Base-by-base conservation (phyloP, 2,797 vertebrate genomes). In the Alca torda region DNA sequence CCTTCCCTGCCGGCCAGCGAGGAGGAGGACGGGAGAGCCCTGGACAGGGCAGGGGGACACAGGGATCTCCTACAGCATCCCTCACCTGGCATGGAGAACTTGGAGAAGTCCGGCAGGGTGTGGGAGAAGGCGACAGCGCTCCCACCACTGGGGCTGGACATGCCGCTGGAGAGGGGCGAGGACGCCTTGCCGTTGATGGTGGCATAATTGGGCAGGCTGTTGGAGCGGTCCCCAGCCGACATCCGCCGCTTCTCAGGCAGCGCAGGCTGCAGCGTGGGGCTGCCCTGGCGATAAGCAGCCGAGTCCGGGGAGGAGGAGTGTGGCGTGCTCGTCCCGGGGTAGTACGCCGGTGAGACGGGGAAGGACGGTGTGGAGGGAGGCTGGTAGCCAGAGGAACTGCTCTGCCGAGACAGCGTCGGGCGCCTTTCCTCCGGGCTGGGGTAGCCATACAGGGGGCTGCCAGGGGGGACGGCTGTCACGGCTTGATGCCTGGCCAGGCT, bases 31-130 rank as follows among this genome's bases (percentile, higher is more conserved):
- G 33, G 67, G 10, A 92, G 67, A 82, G 51, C n/a, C 43, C 33
- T 21, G 21, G 39, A 54, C 13, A 72, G 67, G 35, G 16, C 11
- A 41, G 17, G 3, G 28, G 21, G 18, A 85, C 0, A 1, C 0
- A 0, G 18, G 21, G 5, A 76, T 35, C 7, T 70, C 63, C 3
- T 0, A 64, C 16, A 25, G 57, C 56, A 87, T 64, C 61, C 46
- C 98, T 96, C 97, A 99, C 99, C 99, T 59, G 98, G 98, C 98
- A 99, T 99, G 81, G 99, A 99, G 95, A 99, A 99, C 96, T 99
- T 99, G 95, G 99, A 99, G 98, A 99, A 99, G 98, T 99, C 99
- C 0, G 99, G 99, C 53, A 99, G 98, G 5, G 99, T 99, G 95
- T 99, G 98, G 54, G 99, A 99, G 97, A 99, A 99, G 26, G 98